Evolutionary conservation across 2,797 vertebrate species (phyloP).

Genomic region (Pangasius mekongensis): DNA sequence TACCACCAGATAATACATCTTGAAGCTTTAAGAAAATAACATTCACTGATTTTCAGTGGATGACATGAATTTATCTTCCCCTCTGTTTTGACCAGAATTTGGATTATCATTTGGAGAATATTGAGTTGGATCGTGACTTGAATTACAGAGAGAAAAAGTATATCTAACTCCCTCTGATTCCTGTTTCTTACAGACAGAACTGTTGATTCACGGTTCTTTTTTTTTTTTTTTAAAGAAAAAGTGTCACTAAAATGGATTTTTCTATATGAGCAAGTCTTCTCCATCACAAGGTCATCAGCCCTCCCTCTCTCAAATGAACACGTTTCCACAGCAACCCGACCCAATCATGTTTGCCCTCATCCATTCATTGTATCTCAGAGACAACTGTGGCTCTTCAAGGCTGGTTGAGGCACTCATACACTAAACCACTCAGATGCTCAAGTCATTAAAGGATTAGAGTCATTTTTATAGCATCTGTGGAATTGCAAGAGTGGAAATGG

Average conservation of each 20-base stretch:
- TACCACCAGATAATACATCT: not conserved
- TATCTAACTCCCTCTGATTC: no score
- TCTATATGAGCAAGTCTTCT: conserved; percentile 51
- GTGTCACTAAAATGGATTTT: not conserved
- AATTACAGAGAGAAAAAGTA: not conserved
- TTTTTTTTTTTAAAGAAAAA: not conserved
- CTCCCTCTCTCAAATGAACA: conserved; percentile 37
- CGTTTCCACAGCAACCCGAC: conserved; percentile 79
- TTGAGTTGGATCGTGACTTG: not conserved
- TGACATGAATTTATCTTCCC: not conserved
- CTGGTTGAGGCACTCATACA: not conserved
- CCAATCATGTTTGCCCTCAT: conserved; percentile 51
- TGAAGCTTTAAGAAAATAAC: not conserved
- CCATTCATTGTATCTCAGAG: conserved; percentile 25
- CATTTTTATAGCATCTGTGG: not conserved
- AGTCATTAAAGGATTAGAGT: conserved; percentile 32
- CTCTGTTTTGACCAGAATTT: not conserved
- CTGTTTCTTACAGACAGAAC: not conserved
- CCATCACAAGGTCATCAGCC: conserved; percentile 71
- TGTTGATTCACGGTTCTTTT: not conserved
- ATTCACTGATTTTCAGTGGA: not conserved
- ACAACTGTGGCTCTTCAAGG: conserved; percentile 27
- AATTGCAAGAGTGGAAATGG: not conserved
- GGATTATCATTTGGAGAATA: not conserved
- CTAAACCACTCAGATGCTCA: not conserved